phyloP scores from a whole-genome alignment of 2,888 invertebrate genomes.

The Notodonta dromedarius region DNA sequence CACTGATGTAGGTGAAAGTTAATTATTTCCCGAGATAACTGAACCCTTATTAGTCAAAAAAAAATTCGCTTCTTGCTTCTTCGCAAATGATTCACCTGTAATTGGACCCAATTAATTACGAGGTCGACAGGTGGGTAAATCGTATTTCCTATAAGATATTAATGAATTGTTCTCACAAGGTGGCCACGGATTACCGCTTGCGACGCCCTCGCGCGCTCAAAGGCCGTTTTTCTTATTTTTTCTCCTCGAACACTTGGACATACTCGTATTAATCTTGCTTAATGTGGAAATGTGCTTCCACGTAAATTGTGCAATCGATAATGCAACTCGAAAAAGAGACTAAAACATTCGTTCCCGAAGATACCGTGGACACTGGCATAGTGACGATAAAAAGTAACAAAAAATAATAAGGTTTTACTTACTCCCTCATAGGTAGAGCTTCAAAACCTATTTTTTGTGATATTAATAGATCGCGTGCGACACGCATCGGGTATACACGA shows the following conservation, averaged over 20 bases:
- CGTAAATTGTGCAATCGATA: constrained; percentile 17
- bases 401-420: constrained; percentile 15
- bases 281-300: constrained; percentile 21
- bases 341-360: neutral
- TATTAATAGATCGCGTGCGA: constrained; percentile 41
- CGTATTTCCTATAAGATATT: constrained; percentile 19
- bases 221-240: constrained; percentile 25
- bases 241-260: constrained; percentile 19
- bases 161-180: constrained; percentile 19
- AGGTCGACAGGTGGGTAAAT: constrained; percentile 7
- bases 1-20: too few species aligned
- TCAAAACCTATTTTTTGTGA: constrained; percentile 27
- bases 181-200: constrained; percentile 16
- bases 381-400: constrained; percentile 10
- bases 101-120: constrained; percentile 12
- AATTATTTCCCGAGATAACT: too few species aligned
- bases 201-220: constrained; percentile 8
- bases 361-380: neutral
- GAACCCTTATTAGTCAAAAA: too few species aligned
- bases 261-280: constrained; percentile 32
- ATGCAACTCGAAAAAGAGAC: neutral
- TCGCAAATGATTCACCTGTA: constrained; percentile 12
- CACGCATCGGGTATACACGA: constrained; percentile 35
- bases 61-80: neutral
- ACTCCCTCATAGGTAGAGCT: constrained; percentile 20